Conservation (phyloP, 2,888 invertebrate genomes). For the Parnassius orleans region DNA sequence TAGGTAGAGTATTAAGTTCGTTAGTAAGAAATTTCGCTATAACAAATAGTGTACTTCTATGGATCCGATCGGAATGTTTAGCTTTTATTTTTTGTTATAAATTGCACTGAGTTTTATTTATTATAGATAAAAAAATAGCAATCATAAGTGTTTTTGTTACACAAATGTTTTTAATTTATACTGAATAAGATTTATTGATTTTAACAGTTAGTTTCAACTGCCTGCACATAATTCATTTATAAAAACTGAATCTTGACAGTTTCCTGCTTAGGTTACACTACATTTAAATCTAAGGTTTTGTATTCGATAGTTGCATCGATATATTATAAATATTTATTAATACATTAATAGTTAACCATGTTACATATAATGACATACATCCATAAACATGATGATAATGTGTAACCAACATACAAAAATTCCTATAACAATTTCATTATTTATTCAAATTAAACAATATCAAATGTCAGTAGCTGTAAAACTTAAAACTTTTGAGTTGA, state of each 20-base stretch:
- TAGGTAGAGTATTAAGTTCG: neutral
- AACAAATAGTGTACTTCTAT: slow-evolving; percentile 29
- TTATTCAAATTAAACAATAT: slow-evolving; percentile 1
- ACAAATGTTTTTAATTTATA: too few species aligned
- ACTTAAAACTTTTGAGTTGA: slow-evolving; percentile 4
- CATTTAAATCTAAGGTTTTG: slow-evolving; percentile 18
- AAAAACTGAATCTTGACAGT: neutral
- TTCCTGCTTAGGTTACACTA: slow-evolving; percentile 15
- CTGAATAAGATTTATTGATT: too few species aligned
- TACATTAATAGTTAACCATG: slow-evolving; percentile 20
- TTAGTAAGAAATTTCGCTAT: slow-evolving; percentile 31
- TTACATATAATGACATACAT: slow-evolving; percentile 6
- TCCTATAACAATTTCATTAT: neutral
- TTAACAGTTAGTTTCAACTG: too few species aligned
- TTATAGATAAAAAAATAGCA: too few species aligned
- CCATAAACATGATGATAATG: neutral
- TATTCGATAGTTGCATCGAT: neutral
- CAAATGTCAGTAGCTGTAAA: slow-evolving; percentile 3
- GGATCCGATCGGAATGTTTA: slow-evolving; percentile 55
- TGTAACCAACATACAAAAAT: neutral
- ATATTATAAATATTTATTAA: slow-evolving; percentile 22
- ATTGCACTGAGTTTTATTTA: neutral
- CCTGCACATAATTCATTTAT: neutral
- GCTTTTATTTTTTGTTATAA: slow-evolving; percentile 29
- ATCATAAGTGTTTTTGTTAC: too few species aligned